Conservation (phyloP, 2,113 vertebrate genomes). For the Peucedramus taeniatus region DNA sequence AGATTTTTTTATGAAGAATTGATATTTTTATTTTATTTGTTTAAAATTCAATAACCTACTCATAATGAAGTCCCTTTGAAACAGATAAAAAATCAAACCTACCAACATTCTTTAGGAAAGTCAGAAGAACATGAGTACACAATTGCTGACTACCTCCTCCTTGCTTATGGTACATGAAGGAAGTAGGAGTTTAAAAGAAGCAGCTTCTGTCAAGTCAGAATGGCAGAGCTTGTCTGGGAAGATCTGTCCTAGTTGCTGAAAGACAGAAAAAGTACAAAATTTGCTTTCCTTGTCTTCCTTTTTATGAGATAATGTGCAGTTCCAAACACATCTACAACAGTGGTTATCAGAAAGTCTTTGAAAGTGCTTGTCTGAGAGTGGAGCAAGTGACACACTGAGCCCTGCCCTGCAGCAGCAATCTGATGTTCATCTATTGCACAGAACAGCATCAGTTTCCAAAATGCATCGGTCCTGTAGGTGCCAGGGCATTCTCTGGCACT, state of each 20-base stretch:
- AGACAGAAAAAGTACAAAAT: background rate
- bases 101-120: background rate
- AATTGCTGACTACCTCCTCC: slow-evolving; percentile 4
- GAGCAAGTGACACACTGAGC: background rate
- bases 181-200: slow-evolving; percentile 18
- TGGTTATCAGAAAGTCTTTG: background rate
- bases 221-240: background rate
- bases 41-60: background rate
- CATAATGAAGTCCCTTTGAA: background rate
- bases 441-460: background rate
- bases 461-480: background rate
- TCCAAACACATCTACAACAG: background rate
- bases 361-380: background rate
- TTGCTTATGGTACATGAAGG: background rate
- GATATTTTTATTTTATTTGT: background rate
- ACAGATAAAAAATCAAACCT: background rate
- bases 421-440: background rate
- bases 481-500: background rate
- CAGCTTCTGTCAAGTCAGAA: background rate
- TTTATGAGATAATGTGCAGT: background rate
- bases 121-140: background rate
- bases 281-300: slow-evolving; percentile 10
- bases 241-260: background rate
- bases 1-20: background rate
- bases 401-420: background rate